phyloP scores from a whole-genome alignment of 1,140 invertebrate species.

The Berghia stephanieae region DNA sequence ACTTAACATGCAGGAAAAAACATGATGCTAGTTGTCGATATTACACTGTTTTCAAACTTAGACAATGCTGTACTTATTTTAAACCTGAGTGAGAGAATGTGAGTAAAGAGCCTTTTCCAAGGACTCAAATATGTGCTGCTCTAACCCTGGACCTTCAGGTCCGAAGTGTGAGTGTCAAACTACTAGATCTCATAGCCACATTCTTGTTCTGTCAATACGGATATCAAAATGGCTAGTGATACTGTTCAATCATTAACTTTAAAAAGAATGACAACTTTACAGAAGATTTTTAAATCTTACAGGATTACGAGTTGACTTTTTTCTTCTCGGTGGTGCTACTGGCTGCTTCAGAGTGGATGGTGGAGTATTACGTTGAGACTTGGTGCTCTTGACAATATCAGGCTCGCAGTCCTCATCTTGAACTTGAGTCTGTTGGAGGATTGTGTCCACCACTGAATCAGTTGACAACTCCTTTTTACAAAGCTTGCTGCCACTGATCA shows the following conservation, averaged over 20 bases:
- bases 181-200: neutral
- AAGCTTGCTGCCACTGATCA: conserved; percentile 36
- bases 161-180: neutral
- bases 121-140: no score
- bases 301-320: conserved; percentile 69
- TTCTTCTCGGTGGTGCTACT: conserved; percentile 83
- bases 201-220: no score
- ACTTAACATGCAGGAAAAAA: no score
- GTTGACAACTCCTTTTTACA: conserved; percentile 28
- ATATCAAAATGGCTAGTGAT: no score
- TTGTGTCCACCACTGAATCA: conserved; percentile 46
- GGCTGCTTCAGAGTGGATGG: conserved; percentile 67
- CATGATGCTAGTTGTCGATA: no score
- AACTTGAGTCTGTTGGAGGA: conserved; percentile 45
- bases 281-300: conserved; percentile 2
- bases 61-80: no score
- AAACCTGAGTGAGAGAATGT: no score
- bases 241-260: no score
- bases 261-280: no score
- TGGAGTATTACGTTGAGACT: conserved; percentile 71
- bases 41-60: no score
- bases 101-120: no score
- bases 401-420: conserved; percentile 72
- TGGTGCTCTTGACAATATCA: conserved; percentile 93
- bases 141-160: neutral